These are phyloP conservation scores for Drosophila cracens DNA, from an alignment of 2,888 invertebrate species.

Conservation along the genomic window DNA sequence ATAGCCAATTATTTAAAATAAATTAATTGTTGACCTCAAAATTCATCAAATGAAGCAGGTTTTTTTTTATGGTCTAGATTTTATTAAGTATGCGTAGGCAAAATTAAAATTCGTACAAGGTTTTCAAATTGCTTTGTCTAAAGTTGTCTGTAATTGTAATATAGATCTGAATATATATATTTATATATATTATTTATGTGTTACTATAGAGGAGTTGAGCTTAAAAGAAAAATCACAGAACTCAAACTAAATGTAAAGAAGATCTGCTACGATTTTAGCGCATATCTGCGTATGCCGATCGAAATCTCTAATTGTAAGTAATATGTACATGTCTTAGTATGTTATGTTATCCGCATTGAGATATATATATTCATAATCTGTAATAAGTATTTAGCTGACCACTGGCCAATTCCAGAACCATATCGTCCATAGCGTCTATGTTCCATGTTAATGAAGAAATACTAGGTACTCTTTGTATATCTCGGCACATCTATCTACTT, in stretches of 20 bases:
- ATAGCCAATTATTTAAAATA: constrained; percentile 41
- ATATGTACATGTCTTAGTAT: constrained; percentile 61
- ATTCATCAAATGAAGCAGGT: constrained; percentile 6
- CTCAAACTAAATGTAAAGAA: constrained; percentile 70
- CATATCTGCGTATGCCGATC: constrained; percentile 21
- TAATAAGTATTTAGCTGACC: constrained; percentile 36
- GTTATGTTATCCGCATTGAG: constrained; percentile 43
- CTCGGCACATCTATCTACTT: constrained; percentile 30
- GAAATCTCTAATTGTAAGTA: constrained; percentile 51
- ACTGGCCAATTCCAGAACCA: constrained; percentile 4
- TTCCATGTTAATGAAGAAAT: constrained; percentile 18
- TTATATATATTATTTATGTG: constrained; percentile 10
- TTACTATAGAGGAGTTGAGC: constrained; percentile 60
- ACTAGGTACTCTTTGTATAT: constrained; percentile 23
- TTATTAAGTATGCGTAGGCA: constrained; percentile 42
- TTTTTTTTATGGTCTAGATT: constrained; percentile 38
- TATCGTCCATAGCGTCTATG: not conserved
- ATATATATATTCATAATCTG: constrained; percentile 53
- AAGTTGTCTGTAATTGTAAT: constrained; percentile 12
- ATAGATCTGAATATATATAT: constrained; percentile 9
- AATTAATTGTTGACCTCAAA: constrained; percentile 47
- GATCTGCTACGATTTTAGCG: constrained; percentile 60
- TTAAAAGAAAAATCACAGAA: constrained; percentile 79
- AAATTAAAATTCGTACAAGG: constrained; percentile 42
- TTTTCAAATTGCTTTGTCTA: constrained; percentile 44